Percentiles rank a stretch among this genome's conserved stretches.
Conservation (phyloP, 2,797 vertebrate species). For the Gymnoscopelus braueri region DNA sequence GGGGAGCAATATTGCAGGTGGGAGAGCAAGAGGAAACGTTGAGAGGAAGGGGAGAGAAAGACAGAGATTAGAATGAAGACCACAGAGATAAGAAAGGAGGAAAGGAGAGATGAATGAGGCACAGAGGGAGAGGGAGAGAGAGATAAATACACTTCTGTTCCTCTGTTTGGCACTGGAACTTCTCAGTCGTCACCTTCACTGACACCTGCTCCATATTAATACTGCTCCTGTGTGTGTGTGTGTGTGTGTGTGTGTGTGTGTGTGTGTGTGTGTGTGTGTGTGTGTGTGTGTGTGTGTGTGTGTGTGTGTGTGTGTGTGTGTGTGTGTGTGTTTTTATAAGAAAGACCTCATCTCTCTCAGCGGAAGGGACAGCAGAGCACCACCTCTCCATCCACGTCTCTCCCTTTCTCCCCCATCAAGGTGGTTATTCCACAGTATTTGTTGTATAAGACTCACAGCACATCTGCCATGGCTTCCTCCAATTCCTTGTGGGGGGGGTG, state of each 20-base stretch:
- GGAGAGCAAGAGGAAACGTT: not conserved
- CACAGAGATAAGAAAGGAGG: not conserved
- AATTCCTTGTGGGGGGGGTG: no score
- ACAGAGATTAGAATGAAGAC: not conserved
- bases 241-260: slow-evolving; percentile 28
- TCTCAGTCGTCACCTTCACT: slow-evolving; percentile 47
- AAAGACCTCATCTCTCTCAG: slow-evolving; percentile 16
- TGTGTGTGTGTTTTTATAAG: slow-evolving; percentile 7
- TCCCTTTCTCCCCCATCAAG: no score
- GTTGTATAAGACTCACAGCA: no score
- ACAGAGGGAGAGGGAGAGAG: not conserved
- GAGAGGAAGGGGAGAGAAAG: not conserved
- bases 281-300: slow-evolving; percentile 22
- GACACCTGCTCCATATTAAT: slow-evolving; percentile 68
- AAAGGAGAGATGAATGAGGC: not conserved
- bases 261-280: slow-evolving; percentile 10
- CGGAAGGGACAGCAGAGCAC: slow-evolving; percentile 15
- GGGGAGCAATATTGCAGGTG: not conserved
- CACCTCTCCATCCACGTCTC: no score
- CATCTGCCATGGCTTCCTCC: no score
- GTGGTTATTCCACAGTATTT: no score
- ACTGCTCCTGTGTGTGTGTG: slow-evolving; percentile 22
- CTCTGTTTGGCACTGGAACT: slow-evolving; percentile 46
- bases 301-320: slow-evolving; percentile 23
- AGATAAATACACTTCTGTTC: slow-evolving; percentile 30